These are phyloP conservation scores for Tachuris rubrigastra DNA, from an alignment of 2,113 vertebrate genomes.

Conservation along the genomic window DNA sequence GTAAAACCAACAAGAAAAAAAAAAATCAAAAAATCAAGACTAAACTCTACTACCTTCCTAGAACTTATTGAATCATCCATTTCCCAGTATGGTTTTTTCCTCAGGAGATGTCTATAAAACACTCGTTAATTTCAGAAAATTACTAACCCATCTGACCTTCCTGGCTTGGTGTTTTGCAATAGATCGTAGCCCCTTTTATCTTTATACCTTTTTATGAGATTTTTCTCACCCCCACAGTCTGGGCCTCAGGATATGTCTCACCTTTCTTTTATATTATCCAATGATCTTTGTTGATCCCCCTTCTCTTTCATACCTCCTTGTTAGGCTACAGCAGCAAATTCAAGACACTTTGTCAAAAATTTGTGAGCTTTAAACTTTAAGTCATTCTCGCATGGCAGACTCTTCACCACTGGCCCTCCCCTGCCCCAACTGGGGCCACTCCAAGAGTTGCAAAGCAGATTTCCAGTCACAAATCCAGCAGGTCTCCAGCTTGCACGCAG, in stretches of 20 bases:
- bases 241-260: not conserved
- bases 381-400: not conserved
- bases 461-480: not conserved
- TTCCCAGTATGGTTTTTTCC: not conserved
- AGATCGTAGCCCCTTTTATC: not conserved
- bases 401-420: not conserved
- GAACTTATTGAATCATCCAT: not conserved
- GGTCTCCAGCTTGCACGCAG: not conserved
- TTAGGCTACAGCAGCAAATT: not conserved
- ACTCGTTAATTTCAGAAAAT: not conserved
- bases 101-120: not conserved
- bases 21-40: not conserved
- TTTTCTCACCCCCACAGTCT: not conserved
- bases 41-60: not conserved
- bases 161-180: not conserved
- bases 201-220: not conserved
- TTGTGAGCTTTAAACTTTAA: not conserved
- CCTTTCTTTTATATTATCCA: not conserved
- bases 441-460: not conserved
- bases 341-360: not conserved
- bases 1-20: not conserved
- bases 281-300: accelerated
- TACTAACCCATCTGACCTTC: not conserved
- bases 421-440: accelerated
- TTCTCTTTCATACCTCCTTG: not conserved